A percentile compares a stretch with the other conserved stretches of the same genome.
phyloP scores from a whole-genome alignment of 1,140 invertebrate genomes.

The Drosophila persimilis region DNA sequence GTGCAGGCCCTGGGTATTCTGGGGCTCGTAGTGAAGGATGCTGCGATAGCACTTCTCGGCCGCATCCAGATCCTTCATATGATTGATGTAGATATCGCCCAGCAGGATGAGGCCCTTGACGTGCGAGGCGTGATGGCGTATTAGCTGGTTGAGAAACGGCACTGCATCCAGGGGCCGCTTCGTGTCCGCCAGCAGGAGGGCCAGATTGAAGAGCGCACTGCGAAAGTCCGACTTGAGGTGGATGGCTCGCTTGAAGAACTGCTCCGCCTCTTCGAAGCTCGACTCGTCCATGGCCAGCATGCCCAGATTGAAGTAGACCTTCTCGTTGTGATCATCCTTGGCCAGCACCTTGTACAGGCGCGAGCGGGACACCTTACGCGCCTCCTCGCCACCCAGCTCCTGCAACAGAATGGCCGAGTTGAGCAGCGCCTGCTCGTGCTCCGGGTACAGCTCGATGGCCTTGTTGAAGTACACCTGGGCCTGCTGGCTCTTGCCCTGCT shows the following conservation, averaged over 20 bases:
- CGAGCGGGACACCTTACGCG: conserved; percentile 90
- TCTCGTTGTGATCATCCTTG: conserved; percentile 92
- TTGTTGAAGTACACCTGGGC: conserved; percentile 96
- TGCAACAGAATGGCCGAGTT: conserved; percentile 98
- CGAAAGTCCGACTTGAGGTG: conserved; percentile 93
- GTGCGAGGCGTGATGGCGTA: conserved; percentile 96
- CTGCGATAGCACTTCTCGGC: conserved; percentile 96
- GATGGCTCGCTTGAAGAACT: conserved; percentile 94
- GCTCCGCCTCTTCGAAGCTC: conserved; percentile 93
- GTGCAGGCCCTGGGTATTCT: conserved; percentile 96
- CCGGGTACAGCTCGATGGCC: conserved; percentile 95
- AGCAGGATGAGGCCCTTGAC: conserved; percentile 96
- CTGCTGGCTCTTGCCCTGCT: conserved; percentile 95
- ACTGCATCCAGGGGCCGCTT: conserved; percentile 95
- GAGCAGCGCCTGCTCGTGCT: conserved; percentile 96
- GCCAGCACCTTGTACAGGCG: conserved; percentile 91
- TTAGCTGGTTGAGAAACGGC: conserved; percentile 95
- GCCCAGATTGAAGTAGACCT: conserved; percentile 96
- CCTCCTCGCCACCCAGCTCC: conserved; percentile 91
- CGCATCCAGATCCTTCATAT: conserved; percentile 95
- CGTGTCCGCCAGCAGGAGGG: conserved; percentile 94
- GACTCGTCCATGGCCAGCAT: conserved; percentile 98
- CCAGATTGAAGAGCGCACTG: conserved; percentile 97
- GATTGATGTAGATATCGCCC: conserved; percentile 98
- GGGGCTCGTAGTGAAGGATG: conserved; percentile 93